These are phyloP conservation scores for Lagocephalus sceleratus DNA, from an alignment of 2,797 vertebrate species.

Conservation along the genomic window DNA sequence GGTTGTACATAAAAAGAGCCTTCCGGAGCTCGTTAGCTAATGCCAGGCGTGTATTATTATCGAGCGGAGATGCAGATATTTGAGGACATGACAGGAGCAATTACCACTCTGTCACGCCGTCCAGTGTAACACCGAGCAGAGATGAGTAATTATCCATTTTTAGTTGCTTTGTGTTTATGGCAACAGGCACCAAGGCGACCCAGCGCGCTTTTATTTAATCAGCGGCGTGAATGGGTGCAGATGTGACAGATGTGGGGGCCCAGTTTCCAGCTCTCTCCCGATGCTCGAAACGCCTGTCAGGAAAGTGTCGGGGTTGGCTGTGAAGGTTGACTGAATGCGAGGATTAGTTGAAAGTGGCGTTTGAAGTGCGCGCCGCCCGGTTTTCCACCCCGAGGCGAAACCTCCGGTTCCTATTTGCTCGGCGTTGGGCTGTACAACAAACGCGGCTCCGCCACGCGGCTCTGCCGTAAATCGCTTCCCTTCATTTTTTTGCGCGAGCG, in stretches of 20 bases:
- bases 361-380: constrained; percentile 60
- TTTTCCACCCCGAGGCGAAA: constrained; percentile 53
- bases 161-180: background rate
- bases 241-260: constrained; percentile 16
- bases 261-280: constrained; percentile 26
- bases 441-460: no score
- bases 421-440: no score
- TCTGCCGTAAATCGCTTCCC: no score
- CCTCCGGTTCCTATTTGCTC: constrained; percentile 43
- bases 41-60: no score
- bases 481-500: no score
- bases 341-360: constrained; percentile 53
- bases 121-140: background rate
- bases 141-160: background rate
- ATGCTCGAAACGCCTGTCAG: constrained; percentile 20
- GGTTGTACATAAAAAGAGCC: no score
- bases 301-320: constrained; percentile 39
- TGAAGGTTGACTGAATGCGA: constrained; percentile 52
- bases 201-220: no score
- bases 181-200: constrained; percentile 2
- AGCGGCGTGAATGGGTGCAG: constrained; percentile 3
- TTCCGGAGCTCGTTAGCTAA: background rate
- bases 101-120: background rate
- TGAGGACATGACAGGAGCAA: background rate
- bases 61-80: background rate